These are phyloP conservation scores for Patella ulyssiponensis DNA, from an alignment of 2,888 invertebrate species.

Conservation along the genomic window DNA sequence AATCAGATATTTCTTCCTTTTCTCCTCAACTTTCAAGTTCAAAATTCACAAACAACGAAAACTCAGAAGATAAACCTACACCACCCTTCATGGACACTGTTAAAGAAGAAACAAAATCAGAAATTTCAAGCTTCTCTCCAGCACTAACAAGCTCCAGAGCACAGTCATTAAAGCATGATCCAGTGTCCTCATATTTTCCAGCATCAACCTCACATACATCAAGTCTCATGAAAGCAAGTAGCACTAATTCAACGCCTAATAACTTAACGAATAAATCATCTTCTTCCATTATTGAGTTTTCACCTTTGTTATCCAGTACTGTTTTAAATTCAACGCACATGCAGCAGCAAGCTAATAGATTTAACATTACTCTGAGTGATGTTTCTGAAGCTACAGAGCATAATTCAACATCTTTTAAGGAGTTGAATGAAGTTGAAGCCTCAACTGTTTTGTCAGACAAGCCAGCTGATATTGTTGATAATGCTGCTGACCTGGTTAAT, in stretches of 20 bases:
- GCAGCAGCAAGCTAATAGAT: slow-evolving; percentile 11
- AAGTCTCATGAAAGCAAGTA: neutral
- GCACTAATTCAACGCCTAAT: neutral
- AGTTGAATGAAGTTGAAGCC: neutral
- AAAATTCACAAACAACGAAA: neutral
- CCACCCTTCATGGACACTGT: too few relatives aligned
- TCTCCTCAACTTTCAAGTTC: slow-evolving; percentile 1
- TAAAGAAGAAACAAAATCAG: neutral
- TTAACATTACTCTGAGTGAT: neutral
- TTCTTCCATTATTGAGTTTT: slow-evolving; percentile 29
- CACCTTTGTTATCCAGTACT: slow-evolving; percentile 40
- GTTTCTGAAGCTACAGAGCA: neutral
- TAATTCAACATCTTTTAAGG: neutral
- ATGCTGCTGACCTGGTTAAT: neutral
- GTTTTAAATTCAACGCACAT: slow-evolving; percentile 22
- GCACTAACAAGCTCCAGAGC: neutral
- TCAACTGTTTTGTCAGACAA: neutral
- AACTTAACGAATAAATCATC: slow-evolving; percentile 18
- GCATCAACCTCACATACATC: neutral
- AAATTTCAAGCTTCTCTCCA: neutral
- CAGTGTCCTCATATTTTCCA: neutral
- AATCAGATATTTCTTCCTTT: neutral
- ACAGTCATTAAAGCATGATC: neutral
- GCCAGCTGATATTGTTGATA: neutral
- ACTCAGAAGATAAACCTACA: too few relatives aligned